phyloP scores from a whole-genome alignment of 2,113 vertebrate genomes.

The Probosciger aterrimus region DNA sequence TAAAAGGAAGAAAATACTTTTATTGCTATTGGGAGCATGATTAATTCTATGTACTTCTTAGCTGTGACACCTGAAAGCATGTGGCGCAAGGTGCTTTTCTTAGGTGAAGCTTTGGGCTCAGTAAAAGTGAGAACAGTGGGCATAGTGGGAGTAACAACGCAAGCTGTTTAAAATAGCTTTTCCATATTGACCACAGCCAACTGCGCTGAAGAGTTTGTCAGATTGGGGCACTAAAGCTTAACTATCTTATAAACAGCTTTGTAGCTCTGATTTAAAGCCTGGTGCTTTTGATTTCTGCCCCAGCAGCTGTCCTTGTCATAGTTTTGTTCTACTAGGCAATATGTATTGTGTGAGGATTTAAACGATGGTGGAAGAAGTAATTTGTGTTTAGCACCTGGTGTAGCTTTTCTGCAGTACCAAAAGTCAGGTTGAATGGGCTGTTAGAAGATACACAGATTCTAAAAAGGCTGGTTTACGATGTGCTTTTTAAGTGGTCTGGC shows the following conservation, averaged over 20 bases:
- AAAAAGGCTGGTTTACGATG: neutral
- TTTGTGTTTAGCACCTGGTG: neutral
- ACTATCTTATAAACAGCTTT: neutral
- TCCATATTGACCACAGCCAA: neutral
- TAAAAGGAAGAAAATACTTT: neutral
- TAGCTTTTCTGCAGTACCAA: neutral
- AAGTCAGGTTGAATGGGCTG: neutral
- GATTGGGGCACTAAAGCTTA: neutral
- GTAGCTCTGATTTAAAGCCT: neutral
- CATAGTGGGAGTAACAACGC: neutral
- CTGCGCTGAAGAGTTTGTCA: neutral
- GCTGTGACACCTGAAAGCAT: neutral
- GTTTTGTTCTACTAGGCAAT: neutral
- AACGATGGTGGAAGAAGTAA: neutral
- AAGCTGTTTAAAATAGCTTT: neutral
- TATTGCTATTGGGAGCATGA: neutral
- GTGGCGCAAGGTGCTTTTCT: neutral
- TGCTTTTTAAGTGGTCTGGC: neutral
- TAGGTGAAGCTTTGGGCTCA: neutral
- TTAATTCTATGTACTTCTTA: neutral
- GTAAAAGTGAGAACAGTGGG: neutral
- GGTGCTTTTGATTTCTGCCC: neutral
- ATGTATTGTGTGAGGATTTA: neutral
- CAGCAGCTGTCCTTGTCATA: fast-evolving
- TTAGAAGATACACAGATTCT: neutral